phyloP scores from a whole-genome alignment of 2,888 invertebrate species.

The Dermolepida albohirtum region DNA sequence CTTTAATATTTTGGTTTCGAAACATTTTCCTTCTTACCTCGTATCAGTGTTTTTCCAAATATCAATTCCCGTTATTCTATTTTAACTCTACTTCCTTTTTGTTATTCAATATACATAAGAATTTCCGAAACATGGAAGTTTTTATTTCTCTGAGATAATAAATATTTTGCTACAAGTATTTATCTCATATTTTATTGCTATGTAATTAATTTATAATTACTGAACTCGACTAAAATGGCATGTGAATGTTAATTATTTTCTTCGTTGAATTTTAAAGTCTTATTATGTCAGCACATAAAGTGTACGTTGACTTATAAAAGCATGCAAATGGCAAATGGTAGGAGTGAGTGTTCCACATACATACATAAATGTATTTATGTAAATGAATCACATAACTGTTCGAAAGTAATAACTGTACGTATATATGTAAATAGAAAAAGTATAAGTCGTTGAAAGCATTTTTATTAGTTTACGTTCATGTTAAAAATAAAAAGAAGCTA shows the following conservation, averaged over 20 bases:
- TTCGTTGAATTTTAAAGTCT: constrained; percentile 3
- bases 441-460: constrained; percentile 21
- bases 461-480: constrained; percentile 8
- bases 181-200: no score
- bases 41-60: no score
- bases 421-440: constrained; percentile 30
- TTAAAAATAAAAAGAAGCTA: background rate
- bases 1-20: no score
- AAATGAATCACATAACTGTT: constrained; percentile 34
- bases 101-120: no score
- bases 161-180: no score
- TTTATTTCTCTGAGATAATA: no score
- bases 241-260: constrained; percentile 20
- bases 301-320: constrained; percentile 32
- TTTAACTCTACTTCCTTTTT: no score
- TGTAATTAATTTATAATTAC: no score
- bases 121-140: no score
- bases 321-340: constrained; percentile 14
- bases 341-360: constrained; percentile 22
- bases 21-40: no score
- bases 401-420: constrained; percentile 29
- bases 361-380: constrained; percentile 27
- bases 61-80: no score
- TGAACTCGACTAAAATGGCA: constrained; percentile 1
- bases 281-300: constrained; percentile 17